Conservation (phyloP, 2,888 invertebrate species). For the Aporophyla lueneburgensis region DNA sequence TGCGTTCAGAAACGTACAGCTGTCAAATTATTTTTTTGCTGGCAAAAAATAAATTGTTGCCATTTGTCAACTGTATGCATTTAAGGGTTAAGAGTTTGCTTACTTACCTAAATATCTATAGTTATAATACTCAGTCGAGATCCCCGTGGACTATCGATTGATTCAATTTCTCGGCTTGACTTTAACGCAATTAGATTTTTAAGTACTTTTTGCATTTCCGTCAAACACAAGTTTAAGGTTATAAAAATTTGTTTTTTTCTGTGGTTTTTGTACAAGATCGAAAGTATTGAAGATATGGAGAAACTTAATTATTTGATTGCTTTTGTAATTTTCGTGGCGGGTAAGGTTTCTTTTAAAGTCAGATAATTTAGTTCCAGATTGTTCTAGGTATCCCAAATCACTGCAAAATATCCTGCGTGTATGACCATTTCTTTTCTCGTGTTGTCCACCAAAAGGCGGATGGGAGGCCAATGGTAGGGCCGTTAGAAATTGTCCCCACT, state of each 20-base stretch:
- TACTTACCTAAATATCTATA: too few relatives aligned
- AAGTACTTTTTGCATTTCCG: not conserved
- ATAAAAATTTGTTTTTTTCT: not conserved
- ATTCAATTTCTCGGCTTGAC: slow-evolving; percentile 19
- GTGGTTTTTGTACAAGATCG: not conserved
- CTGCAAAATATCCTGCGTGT: too few relatives aligned
- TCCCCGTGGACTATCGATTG: not conserved
- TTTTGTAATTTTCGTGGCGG: not conserved
- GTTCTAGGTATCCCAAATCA: not conserved
- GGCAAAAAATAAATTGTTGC: too few relatives aligned
- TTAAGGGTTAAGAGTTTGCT: too few relatives aligned
- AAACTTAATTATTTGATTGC: not conserved
- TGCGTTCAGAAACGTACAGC: too few relatives aligned
- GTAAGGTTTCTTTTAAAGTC: not conserved
- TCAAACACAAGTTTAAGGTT: not conserved
- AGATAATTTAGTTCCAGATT: not conserved
- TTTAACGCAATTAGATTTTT: not conserved
- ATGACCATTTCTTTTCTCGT: too few relatives aligned
- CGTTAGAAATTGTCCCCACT: too few relatives aligned
- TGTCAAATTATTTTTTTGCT: too few relatives aligned
- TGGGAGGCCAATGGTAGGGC: too few relatives aligned
- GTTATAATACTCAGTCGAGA: too few relatives aligned
- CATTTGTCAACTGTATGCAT: too few relatives aligned
- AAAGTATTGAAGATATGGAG: not conserved
- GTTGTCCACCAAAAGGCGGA: too few relatives aligned